Percentiles rank a stretch among this genome's conserved stretches.
phyloP scores from a whole-genome alignment of 2,113 vertebrate species.

The Bubalus kerabau region DNA sequence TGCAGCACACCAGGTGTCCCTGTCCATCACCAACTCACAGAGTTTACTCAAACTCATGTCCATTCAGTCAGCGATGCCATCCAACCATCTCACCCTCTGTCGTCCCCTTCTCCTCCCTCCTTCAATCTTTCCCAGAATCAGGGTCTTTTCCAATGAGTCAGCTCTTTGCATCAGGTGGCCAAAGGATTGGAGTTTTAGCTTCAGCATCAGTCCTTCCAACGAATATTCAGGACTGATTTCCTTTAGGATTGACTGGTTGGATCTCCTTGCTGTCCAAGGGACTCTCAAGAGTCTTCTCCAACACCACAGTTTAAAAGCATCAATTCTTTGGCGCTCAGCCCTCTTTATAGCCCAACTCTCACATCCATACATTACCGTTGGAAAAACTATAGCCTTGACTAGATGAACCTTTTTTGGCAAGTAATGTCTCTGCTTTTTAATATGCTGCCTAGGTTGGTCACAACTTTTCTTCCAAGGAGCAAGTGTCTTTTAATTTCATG shows the following conservation, averaged over 20 bases:
- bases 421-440: not conserved
- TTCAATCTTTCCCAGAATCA: not conserved
- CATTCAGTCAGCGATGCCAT: not conserved
- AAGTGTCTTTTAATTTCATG: not conserved
- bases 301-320: not conserved
- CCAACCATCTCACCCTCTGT: not conserved
- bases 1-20: rapidly evolving
- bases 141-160: not conserved
- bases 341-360: not conserved
- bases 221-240: not conserved
- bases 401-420: not conserved
- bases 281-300: not conserved
- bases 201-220: not conserved
- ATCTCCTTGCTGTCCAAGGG: not conserved
- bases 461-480: not conserved
- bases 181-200: not conserved
- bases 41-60: not conserved
- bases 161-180: not conserved
- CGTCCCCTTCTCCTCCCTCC: rapidly evolving
- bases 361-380: not conserved
- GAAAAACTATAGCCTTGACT: not conserved
- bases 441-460: not conserved
- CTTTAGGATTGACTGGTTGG: not conserved
- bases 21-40: not conserved
- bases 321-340: not conserved